phyloP scores from a whole-genome alignment of 2,888 invertebrate species.

The Antitype chi region DNA sequence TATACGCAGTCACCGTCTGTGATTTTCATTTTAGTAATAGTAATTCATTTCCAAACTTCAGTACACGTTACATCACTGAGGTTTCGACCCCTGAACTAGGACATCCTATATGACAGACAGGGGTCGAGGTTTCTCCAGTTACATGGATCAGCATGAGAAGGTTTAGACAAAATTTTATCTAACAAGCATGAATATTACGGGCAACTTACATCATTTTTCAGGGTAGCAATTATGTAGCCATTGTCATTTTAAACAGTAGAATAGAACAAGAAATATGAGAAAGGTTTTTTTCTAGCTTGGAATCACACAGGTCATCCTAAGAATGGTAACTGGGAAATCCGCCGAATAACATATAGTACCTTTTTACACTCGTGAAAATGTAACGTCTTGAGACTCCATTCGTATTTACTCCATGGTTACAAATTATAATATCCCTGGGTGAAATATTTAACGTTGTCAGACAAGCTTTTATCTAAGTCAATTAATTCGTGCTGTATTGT shows the following conservation, averaged over 20 bases:
- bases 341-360: too few species aligned
- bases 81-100: too few species aligned
- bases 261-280: not conserved
- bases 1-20: not conserved
- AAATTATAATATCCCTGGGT: conserved; percentile 66
- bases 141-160: too few species aligned
- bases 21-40: not conserved
- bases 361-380: not conserved
- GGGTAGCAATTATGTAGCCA: not conserved
- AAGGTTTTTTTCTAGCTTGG: too few species aligned
- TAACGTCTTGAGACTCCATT: conserved; percentile 20
- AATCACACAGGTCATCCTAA: too few species aligned
- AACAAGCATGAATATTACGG: not conserved
- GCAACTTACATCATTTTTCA: not conserved
- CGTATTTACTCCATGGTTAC: conserved; percentile 39
- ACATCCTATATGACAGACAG: too few species aligned
- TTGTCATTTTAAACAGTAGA: not conserved
- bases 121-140: too few species aligned
- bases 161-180: not conserved
- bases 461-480: conserved; percentile 64
- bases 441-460: conserved; percentile 65
- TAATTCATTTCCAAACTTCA: too few species aligned
- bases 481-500: conserved; percentile 61
- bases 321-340: too few species aligned
- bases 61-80: too few species aligned